Percentiles rank a stretch among this genome's conserved stretches.
phyloP scores from a whole-genome alignment of 2,888 invertebrate genomes.

The Ormyrus labotus region DNA sequence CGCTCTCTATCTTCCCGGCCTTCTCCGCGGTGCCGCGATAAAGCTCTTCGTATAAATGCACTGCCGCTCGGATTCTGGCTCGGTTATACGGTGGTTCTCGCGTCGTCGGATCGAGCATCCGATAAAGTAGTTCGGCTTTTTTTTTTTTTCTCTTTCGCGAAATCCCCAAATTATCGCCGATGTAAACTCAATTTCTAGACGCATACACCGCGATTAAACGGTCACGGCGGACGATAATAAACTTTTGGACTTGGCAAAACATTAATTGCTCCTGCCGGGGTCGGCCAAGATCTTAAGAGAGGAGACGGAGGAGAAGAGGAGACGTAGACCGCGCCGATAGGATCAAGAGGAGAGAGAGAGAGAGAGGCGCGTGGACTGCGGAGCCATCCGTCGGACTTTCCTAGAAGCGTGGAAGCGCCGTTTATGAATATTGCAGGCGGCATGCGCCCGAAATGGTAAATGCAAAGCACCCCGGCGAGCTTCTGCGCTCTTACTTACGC shows the following conservation, averaged over 20 bases:
- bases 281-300: no score
- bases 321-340: neutral
- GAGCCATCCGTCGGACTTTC: neutral
- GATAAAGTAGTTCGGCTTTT: no score
- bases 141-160: no score
- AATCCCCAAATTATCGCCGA: no score
- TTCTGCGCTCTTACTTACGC: slow-evolving; percentile 11
- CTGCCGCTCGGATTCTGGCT: neutral
- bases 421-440: slow-evolving; percentile 59
- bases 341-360: neutral
- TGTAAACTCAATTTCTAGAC: no score
- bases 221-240: no score
- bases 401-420: slow-evolving; percentile 39
- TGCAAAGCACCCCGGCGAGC: slow-evolving; percentile 47
- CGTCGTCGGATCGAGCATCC: no score
- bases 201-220: no score
- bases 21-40: slow-evolving; percentile 14
- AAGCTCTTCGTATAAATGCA: slow-evolving; percentile 11
- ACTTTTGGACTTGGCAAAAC: no score
- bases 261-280: no score
- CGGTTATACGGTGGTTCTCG: no score
- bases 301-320: neutral
- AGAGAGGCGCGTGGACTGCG: neutral
- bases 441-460: slow-evolving; percentile 47
- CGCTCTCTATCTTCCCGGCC: no score